phyloP scores from a whole-genome alignment of 2,113 vertebrate species.

The Marmota monax region DNA sequence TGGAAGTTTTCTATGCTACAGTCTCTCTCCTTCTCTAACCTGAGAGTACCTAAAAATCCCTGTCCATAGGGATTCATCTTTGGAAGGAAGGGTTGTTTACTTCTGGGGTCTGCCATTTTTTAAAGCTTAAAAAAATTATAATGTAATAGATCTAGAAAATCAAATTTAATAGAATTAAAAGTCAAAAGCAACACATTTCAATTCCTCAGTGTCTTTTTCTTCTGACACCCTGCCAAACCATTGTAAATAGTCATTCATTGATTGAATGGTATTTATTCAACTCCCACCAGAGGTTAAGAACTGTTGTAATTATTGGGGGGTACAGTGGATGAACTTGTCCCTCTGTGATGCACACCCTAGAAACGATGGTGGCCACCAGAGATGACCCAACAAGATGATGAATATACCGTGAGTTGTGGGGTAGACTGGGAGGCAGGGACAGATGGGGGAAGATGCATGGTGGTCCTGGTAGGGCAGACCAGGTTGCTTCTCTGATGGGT shows the following conservation, averaged over 20 bases:
- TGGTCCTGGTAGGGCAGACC: not conserved
- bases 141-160: not conserved
- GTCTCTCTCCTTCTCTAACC: not conserved
- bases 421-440: not conserved
- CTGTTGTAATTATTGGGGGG: not conserved
- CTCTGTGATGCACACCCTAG: rapidly evolving
- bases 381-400: not conserved
- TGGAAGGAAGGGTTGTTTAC: not conserved
- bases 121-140: not conserved
- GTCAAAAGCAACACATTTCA: not conserved
- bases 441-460: rapidly evolving
- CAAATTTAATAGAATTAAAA: not conserved
- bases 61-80: not conserved
- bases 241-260: not conserved
- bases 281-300: not conserved
- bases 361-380: rapidly evolving
- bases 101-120: not conserved
- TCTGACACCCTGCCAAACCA: not conserved
- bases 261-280: not conserved
- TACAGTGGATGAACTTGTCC: too few relatives aligned
- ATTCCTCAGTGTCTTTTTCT: not conserved
- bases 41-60: not conserved
- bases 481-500: too few relatives aligned
- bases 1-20: rapidly evolving
- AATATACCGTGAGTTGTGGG: rapidly evolving